Base-by-base conservation (phyloP, 2,797 vertebrate species). In the Numenius phaeopus region DNA sequence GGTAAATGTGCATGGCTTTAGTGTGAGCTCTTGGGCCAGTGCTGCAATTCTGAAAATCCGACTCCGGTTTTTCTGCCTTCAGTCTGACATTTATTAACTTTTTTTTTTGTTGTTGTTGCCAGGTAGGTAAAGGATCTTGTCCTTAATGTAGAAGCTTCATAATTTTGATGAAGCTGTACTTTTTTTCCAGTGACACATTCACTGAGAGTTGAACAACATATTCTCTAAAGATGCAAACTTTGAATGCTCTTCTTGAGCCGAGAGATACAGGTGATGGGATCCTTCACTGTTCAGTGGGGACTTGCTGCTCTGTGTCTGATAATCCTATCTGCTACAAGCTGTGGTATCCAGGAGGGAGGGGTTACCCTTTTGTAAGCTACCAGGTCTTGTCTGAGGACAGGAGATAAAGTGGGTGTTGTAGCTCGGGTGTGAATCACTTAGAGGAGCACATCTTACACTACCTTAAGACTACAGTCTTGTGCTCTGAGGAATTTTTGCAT, bases 371-470 rank as follows among this genome's bases (percentile, higher is more conserved):
- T 92, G 83, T 92, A 79, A 62, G 24, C 30, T 93, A 54, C 62
- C 50, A 67, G 70, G 23, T 66, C 69, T 39, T 85, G 58, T 26
- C 89, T 97, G 96, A 90, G 65, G 47, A 62, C 24, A 37, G 27
- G 40, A 88, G 97, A 98, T 98, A 97, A 97, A 81, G 59, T 57
- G 90, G 84, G 95, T 82, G 94, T 87, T 89, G 71, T 7, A 85
- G 47, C 57, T 70, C 2, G 9, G 59, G 47, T 75, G 67, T 66
- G 73, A 83, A 29, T 18, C 40, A 32, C 29, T 58, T 79, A 69
- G 61, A 69, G 46, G n/a, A 66, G 69, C 10, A 37, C 7, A 9
- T 69, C 12, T 58, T 80, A 40, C 19, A 24, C 5, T 59, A 37
- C 52, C n/a, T 57, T 77, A 70, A 89, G 58, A 82, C 49, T 55